These are phyloP conservation scores for Chymomyza caudatula DNA, from an alignment of 2,888 invertebrate genomes.

Conservation along the genomic window DNA sequence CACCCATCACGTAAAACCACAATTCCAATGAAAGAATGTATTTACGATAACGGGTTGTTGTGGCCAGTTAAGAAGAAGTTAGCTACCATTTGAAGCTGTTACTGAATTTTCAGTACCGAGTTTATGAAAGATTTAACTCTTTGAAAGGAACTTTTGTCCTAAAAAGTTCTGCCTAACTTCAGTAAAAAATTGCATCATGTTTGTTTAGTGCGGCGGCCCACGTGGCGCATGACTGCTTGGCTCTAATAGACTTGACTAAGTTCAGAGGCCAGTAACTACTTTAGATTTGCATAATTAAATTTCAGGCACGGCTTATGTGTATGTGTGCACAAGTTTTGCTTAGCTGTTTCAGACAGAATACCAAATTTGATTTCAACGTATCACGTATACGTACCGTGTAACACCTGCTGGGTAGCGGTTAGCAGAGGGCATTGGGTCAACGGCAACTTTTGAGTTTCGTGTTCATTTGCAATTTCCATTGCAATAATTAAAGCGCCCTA, in stretches of 20 bases:
- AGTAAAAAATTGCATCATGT: no score
- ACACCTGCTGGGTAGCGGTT: background rate
- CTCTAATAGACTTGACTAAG: no score
- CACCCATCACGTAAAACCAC: no score
- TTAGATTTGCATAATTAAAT: slow-evolving; percentile 64
- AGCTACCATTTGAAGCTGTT: no score
- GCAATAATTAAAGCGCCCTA: slow-evolving; percentile 60
- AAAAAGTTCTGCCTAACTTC: no score
- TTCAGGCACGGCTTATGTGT: slow-evolving; percentile 15
- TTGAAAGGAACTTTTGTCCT: background rate
- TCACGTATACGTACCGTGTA: slow-evolving; percentile 56
- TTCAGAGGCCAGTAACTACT: slow-evolving; percentile 16
- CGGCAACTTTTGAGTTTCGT: slow-evolving; percentile 60
- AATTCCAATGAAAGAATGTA: no score
- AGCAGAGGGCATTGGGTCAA: background rate
- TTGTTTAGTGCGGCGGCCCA: background rate
- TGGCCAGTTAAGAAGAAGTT: no score
- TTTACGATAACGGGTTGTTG: no score
- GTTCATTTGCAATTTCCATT: slow-evolving; percentile 67
- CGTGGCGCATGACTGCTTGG: background rate
- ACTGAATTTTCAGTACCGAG: no score
- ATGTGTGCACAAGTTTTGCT: background rate
- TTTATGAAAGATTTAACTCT: no score
- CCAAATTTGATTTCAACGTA: slow-evolving; percentile 20
- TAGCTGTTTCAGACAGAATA: background rate